Evolutionary conservation across 2,888 invertebrate genomes (phyloP).

Genomic region (Melolontha melolontha): DNA sequence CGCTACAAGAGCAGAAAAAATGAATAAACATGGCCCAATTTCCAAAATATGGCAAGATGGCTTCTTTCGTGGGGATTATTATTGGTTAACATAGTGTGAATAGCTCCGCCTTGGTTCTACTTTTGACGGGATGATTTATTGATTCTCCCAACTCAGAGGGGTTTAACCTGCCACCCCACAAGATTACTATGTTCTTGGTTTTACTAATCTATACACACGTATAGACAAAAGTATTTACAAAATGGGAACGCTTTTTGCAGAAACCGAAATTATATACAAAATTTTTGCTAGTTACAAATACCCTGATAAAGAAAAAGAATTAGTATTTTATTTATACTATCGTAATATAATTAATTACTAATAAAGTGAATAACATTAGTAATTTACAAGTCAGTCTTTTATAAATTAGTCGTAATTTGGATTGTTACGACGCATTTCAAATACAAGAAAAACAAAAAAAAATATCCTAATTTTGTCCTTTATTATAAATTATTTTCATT

Average conservation of each 20-base stretch:
- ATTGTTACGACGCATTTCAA: too few species aligned
- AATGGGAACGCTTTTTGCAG: conserved; percentile 8
- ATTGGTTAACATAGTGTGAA: conserved; percentile 72
- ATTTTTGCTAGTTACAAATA: too few species aligned
- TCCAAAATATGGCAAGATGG: conserved; percentile 68
- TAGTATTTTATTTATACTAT: too few species aligned
- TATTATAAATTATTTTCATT: too few species aligned
- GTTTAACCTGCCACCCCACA: conserved; percentile 54
- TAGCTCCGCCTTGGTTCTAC: conserved; percentile 71
- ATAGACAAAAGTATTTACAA: conserved; percentile 22
- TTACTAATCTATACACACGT: conserved; percentile 38
- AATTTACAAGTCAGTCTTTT: too few species aligned
- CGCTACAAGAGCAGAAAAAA: conserved; percentile 13
- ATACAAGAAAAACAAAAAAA: too few species aligned
- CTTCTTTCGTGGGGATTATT: conserved; percentile 70
- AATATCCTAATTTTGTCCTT: too few species aligned
- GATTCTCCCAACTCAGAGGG: conserved; percentile 64
- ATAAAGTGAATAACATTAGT: too few species aligned
- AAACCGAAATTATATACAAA: too few species aligned
- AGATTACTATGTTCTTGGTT: conserved; percentile 42
- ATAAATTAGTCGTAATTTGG: too few species aligned
- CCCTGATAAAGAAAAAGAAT: too few species aligned
- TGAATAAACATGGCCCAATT: conserved; percentile 49
- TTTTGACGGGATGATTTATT: conserved; percentile 72
- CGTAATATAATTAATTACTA: too few species aligned